Conservation (phyloP, 1,140 invertebrate genomes). For the Chlorops oryzae region DNA sequence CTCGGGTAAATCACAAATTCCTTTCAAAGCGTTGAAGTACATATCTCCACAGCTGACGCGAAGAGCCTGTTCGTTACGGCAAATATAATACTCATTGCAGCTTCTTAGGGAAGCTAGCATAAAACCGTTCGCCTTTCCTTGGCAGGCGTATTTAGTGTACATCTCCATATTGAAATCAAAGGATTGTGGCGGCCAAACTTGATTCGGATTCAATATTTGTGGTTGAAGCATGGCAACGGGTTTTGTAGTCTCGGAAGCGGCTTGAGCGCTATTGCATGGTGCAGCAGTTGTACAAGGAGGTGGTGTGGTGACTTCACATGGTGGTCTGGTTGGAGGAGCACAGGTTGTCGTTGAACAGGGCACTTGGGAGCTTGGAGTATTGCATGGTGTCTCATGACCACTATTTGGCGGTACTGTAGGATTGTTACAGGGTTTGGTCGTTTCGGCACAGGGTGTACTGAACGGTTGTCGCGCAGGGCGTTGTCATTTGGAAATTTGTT, state of each 20-base stretch:
- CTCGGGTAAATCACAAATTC: slow-evolving; percentile 38
- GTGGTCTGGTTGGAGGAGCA: slow-evolving; percentile 8
- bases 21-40: slow-evolving; percentile 38
- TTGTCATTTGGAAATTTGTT: slow-evolving; percentile 2
- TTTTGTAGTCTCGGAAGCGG: slow-evolving; percentile 7
- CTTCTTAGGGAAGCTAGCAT: slow-evolving; percentile 35
- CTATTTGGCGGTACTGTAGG: slow-evolving; percentile 8
- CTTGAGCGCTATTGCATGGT: too few species aligned
- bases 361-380: slow-evolving; percentile 9
- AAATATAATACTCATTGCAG: slow-evolving; percentile 40
- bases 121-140: slow-evolving; percentile 35
- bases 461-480: not conserved
- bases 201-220: not conserved
- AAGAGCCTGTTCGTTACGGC: slow-evolving; percentile 29
- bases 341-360: slow-evolving; percentile 8
- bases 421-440: not conserved
- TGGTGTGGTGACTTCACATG: not conserved
- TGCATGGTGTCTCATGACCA: not conserved
- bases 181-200: slow-evolving; percentile 5
- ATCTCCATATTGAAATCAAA: slow-evolving; percentile 4
- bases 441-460: slow-evolving; percentile 4
- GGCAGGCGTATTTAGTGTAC: slow-evolving; percentile 21
- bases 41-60: slow-evolving; percentile 30
- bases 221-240: slow-evolving; percentile 4
- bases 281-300: slow-evolving; percentile 10